Percentiles rank a stretch among this genome's conserved stretches.
phyloP scores from a whole-genome alignment of 1,140 invertebrate genomes.

The Centruroides vittatus region DNA sequence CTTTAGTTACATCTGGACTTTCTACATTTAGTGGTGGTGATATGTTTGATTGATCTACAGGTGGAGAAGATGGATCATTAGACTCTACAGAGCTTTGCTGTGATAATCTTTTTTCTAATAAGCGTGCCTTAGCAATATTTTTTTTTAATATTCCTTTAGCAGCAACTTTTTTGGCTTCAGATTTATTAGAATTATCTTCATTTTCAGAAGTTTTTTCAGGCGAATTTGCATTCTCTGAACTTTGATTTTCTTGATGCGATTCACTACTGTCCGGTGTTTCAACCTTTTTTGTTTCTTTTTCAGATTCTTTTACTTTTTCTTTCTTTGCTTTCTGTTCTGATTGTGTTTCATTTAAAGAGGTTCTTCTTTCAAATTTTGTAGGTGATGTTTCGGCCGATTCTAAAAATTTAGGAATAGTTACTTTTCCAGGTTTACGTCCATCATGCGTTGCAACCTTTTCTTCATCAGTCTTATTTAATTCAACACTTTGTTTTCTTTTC shows the following conservation, averaged over 20 bases:
- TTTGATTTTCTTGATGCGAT: too few species aligned
- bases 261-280: neutral
- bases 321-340: conserved; percentile 7
- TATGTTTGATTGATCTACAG: neutral
- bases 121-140: conserved; percentile 18
- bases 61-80: neutral
- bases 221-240: too few species aligned
- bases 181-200: too few species aligned
- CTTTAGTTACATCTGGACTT: conserved; percentile 1
- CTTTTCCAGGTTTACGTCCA: conserved; percentile 10
- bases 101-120: conserved; percentile 12
- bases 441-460: too few species aligned
- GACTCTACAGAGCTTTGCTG: conserved; percentile 14
- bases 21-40: conserved; percentile 1
- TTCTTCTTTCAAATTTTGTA: neutral
- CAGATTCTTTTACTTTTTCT: neutral
- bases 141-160: conserved; percentile 19
- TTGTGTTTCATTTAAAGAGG: neutral
- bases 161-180: conserved; percentile 15
- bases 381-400: conserved; percentile 12
- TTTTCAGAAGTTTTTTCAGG: too few species aligned
- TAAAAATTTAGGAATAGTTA: conserved; percentile 14
- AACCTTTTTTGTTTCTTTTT: neutral
- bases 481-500: too few species aligned
- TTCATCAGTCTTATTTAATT: too few species aligned